A percentile compares a stretch with the other conserved stretches of the same genome.
Conservation (phyloP, 2,888 invertebrate genomes). For the Palloptera scutellata region DNA sequence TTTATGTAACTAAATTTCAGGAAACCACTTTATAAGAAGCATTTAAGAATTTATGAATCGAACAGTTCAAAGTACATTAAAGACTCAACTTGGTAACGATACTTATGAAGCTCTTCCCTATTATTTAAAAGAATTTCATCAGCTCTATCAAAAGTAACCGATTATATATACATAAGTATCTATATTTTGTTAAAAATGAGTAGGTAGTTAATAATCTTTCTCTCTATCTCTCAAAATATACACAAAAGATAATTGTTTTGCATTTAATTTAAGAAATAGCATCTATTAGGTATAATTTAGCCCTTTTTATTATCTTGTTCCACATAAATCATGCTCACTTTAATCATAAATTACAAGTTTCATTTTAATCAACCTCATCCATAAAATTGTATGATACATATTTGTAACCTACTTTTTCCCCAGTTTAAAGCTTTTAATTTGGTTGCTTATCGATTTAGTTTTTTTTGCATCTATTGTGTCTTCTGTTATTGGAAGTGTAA, state of each 20-base stretch:
- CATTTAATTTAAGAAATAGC: not conserved
- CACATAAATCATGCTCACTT: constrained; percentile 22
- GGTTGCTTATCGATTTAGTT: not conserved
- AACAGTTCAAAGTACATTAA: too few relatives aligned
- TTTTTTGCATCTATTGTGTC: not conserved
- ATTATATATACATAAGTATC: too few relatives aligned
- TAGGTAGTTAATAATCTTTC: too few relatives aligned
- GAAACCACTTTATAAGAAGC: too few relatives aligned
- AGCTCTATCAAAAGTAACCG: too few relatives aligned
- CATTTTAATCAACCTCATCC: constrained; percentile 3
- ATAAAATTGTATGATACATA: not conserved
- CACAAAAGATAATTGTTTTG: not conserved
- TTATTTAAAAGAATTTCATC: too few relatives aligned
- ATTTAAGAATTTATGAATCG: too few relatives aligned
- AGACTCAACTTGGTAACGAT: too few relatives aligned
- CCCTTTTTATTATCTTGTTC: constrained; percentile 22
- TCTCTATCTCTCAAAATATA: not conserved
- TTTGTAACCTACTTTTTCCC: not conserved
- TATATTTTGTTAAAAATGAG: too few relatives aligned
- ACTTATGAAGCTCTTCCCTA: too few relatives aligned
- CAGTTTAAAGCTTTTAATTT: constrained; percentile 3
- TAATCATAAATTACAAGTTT: constrained; percentile 2
- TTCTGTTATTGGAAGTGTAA: constrained; percentile 9
- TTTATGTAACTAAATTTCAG: too few relatives aligned
- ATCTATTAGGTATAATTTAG: constrained; percentile 12